Percentiles rank a stretch among this genome's conserved stretches.
phyloP scores from a whole-genome alignment of 2,797 vertebrate genomes.

The Neoniphon sammara region DNA sequence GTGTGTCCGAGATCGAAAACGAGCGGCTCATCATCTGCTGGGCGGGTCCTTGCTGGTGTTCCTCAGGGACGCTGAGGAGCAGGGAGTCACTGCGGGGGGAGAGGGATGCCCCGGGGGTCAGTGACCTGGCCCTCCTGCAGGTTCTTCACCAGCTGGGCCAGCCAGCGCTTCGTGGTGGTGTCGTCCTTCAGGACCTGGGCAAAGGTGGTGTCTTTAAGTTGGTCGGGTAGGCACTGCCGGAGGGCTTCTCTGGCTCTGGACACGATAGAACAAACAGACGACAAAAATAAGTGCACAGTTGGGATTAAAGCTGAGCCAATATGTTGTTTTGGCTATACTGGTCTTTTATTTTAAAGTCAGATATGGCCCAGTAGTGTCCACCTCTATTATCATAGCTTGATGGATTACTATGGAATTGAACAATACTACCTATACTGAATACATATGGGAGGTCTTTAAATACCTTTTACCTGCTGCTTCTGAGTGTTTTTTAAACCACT shows the following conservation, averaged over 20 bases:
- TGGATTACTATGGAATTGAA: too few species aligned
- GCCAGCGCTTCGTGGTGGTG: conserved; percentile 94
- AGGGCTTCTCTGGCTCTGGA: conserved; percentile 91
- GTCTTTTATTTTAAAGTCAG: too few species aligned
- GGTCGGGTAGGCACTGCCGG: conserved; percentile 92
- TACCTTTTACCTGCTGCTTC: too few species aligned
- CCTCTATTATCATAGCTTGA: too few species aligned
- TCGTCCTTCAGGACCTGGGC: conserved; percentile 93
- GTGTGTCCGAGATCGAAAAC: neutral
- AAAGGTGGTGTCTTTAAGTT: conserved; percentile 92
- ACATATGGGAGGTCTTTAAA: too few species aligned
- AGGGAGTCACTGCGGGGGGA: conserved; percentile 84
- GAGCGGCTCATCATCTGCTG: neutral
- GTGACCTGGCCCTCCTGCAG: conserved; percentile 93
- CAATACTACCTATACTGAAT: too few species aligned
- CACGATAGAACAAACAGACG: conserved; percentile 4
- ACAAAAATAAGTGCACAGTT: neutral
- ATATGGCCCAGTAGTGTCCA: too few species aligned
- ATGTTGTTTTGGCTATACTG: too few species aligned
- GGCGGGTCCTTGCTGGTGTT: conserved; percentile 52
- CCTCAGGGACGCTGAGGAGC: neutral
- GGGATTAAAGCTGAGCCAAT: neutral
- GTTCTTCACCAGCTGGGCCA: conserved; percentile 93
- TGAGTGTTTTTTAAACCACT: too few species aligned
- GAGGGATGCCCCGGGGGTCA: conserved; percentile 89